A percentile compares a stretch with the other conserved stretches of the same genome.
These are phyloP conservation scores for Penaeus vannamei DNA, from an alignment of 1,140 invertebrate species.

Conservation along the genomic window DNA sequence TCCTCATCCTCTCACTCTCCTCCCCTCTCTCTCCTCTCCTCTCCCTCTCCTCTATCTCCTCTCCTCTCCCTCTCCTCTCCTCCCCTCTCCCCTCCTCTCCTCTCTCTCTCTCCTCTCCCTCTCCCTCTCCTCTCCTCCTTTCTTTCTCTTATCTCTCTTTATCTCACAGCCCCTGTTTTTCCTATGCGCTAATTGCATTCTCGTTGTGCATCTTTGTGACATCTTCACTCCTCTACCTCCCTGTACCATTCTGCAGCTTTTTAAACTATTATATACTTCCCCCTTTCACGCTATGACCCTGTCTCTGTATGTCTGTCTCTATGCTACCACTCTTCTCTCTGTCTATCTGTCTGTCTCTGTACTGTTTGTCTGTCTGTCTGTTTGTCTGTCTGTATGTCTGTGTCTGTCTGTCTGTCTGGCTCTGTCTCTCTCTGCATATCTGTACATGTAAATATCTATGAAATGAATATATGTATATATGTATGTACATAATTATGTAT, in stretches of 20 bases:
- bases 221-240: not conserved
- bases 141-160: not conserved
- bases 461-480: too few species aligned
- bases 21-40: not conserved
- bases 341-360: too few species aligned
- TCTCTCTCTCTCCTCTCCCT: not conserved
- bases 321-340: not conserved
- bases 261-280: too few species aligned
- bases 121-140: not conserved
- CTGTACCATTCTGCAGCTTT: not conserved
- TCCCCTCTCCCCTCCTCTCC: not conserved
- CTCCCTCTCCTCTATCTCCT: not conserved
- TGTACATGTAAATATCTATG: too few species aligned
- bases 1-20: not conserved
- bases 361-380: too few species aligned
- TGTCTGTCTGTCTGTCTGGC: too few species aligned
- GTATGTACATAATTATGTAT: too few species aligned
- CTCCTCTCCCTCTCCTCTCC: not conserved
- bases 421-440: too few species aligned
- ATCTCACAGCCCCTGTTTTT: not conserved
- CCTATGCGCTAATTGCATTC: not conserved
- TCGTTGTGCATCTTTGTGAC: not conserved
- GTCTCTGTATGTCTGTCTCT: not conserved
- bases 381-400: too few species aligned
- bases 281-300: not conserved